Evolutionary conservation across 1,140 invertebrate species (phyloP).

Genomic region (Papilio dardanus): DNA sequence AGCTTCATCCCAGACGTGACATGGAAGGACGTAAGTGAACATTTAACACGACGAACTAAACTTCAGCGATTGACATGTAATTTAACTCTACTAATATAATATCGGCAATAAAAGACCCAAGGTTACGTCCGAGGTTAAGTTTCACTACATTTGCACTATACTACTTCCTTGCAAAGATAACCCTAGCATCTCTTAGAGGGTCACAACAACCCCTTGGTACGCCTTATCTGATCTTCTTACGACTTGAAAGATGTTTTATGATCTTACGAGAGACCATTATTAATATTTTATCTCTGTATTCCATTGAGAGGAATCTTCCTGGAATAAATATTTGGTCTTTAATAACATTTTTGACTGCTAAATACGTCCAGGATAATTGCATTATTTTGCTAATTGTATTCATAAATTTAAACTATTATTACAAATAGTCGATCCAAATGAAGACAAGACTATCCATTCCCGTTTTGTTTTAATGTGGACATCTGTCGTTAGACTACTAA

Average conservation of each 20-base stretch:
- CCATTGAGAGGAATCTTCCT: no score
- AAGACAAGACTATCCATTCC: no score
- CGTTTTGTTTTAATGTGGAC: no score
- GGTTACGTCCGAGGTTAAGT: conserved; percentile 35
- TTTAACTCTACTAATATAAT: not conserved
- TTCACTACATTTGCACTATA: conserved; percentile 62
- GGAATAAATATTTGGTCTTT: no score
- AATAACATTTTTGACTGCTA: no score
- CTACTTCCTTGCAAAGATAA: conserved; percentile 49
- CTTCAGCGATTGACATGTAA: no score
- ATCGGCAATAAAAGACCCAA: not conserved
- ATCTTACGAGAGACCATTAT: not conserved
- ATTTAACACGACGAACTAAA: no score
- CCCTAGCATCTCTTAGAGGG: conserved; percentile 56
- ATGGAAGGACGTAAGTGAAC: not conserved
- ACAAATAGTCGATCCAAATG: no score
- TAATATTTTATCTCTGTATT: not conserved
- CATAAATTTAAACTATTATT: no score
- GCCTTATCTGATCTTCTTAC: conserved; percentile 51
- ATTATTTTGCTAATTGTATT: no score
- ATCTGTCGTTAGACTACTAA: no score
- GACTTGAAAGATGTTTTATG: conserved; percentile 17
- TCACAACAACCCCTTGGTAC: conserved; percentile 55
- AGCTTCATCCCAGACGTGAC: not conserved
- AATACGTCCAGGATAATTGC: no score